Evolutionary conservation across 2,797 vertebrate species (phyloP).

Genomic region (Ibycter americanus): DNA sequence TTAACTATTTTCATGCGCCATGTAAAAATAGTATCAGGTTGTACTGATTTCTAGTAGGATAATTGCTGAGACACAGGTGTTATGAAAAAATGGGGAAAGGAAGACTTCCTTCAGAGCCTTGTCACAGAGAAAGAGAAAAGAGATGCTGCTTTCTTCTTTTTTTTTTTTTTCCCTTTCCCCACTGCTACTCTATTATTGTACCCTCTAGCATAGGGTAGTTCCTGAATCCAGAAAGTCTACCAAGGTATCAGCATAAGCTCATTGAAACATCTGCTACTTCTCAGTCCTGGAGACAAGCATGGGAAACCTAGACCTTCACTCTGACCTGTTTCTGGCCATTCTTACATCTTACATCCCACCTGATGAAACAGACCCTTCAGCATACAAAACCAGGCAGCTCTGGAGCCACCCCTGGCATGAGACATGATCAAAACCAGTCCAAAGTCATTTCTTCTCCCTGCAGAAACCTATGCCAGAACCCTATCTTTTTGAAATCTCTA

Average conservation of each 20-base stretch:
- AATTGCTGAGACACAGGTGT: neutral
- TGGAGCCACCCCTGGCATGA: neutral
- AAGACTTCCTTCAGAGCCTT: neutral
- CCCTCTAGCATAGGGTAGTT: neutral
- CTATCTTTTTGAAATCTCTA: conserved; percentile 5
- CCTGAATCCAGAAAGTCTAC: neutral
- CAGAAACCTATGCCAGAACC: neutral
- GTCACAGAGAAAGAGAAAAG: neutral
- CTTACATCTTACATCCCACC: neutral
- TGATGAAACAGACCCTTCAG: neutral
- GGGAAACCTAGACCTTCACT: neutral
- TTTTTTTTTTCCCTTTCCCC: neutral
- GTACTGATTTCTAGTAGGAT: neutral
- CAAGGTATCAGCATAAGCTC: neutral
- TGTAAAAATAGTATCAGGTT: neutral
- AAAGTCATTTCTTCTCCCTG: neutral
- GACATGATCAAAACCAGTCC: neutral
- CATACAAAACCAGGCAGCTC: neutral
- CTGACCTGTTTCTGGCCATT: neutral
- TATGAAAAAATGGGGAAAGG: neutral
- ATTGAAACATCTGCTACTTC: neutral
- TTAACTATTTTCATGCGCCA: neutral
- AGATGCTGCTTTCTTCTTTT: neutral
- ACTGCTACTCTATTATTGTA: neutral
- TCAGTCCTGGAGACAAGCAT: neutral